These are phyloP conservation scores for Drosophila mulleri DNA, from an alignment of 2,888 invertebrate genomes.

Conservation along the genomic window DNA sequence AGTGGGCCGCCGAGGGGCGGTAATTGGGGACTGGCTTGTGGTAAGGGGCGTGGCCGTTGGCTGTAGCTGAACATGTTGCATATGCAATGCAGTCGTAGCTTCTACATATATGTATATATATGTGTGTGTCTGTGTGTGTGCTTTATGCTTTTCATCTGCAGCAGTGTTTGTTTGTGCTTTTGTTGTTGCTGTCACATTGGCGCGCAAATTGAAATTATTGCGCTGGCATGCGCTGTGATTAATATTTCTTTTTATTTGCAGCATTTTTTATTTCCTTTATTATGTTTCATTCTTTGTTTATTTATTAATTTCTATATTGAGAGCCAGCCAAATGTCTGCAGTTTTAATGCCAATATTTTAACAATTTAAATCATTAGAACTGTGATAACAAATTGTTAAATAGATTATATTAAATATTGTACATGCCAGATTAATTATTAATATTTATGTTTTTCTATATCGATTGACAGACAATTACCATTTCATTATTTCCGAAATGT, in stretches of 20 bases:
- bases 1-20: conserved; percentile 14
- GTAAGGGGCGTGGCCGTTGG: conserved; percentile 47
- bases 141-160: conserved; percentile 63
- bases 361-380: conserved; percentile 34
- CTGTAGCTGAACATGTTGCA: conserved; percentile 72
- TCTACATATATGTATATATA: not conserved
- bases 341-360: conserved; percentile 4
- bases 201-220: conserved; percentile 78
- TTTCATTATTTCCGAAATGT: not conserved
- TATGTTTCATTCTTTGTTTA: conserved; percentile 2
- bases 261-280: conserved; percentile 4
- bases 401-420: not conserved
- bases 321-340: not conserved
- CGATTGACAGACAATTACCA: not conserved
- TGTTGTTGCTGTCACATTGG: conserved; percentile 73
- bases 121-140: conserved; percentile 3
- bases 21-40: not conserved
- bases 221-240: conserved; percentile 63
- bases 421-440: not conserved
- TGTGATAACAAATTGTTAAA: not conserved
- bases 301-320: conserved; percentile 19
- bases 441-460: not conserved
- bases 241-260: conserved; percentile 61
- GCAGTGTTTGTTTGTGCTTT: conserved; percentile 52
- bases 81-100: conserved; percentile 60